Evolutionary conservation across 2,888 invertebrate genomes (phyloP), one percentile per base, ranked within the genome.

Genomic region (Diaphora mendica): DNA sequence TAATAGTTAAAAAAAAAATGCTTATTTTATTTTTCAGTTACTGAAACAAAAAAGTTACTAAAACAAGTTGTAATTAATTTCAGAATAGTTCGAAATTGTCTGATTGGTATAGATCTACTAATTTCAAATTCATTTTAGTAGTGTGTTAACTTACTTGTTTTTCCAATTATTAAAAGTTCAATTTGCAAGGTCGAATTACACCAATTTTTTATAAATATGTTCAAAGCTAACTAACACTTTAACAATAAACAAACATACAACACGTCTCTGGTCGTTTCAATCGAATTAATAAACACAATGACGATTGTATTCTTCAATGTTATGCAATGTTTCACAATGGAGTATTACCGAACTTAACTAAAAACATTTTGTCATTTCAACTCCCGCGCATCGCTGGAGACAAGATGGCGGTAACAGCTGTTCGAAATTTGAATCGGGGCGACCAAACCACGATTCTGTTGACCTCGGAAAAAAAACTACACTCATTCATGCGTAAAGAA

Each of bases 381-480:
- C 76, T 75, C 69, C 72, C 70, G 75, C 75, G 51, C 71, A 74
- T 77, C 72, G 65, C 59, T 62, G 79, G 64, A 66, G 20, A 66
- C 73, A 77, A 83, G 64, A 78, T 80, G 77, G 77, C 76, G 77
- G 30, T 68, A 79, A 86, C 88, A 89, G 87, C 85, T 88, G 89
- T 87, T 88, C 75, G 82, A 86, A 84, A 83, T 86, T 88, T 88
- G 87, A 91, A 90, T 89, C 87, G 82, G 83, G 82, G 51, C 77
- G 77, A 83, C 66, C 76, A 68, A 81, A 78, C 83, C 86, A 85
- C 83, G 86, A 83, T 81, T 82, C 79, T 72, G 72, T 80, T 76
- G 80, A 82, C 80, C 79, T 82, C 79, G 59, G 66, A 80, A 84
- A 4, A 44, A 86, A 88, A 84, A 62, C 68, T 65, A 74, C 82